phyloP scores from a whole-genome alignment of 2,113 vertebrate species.

The Microcebus jonahi region DNA sequence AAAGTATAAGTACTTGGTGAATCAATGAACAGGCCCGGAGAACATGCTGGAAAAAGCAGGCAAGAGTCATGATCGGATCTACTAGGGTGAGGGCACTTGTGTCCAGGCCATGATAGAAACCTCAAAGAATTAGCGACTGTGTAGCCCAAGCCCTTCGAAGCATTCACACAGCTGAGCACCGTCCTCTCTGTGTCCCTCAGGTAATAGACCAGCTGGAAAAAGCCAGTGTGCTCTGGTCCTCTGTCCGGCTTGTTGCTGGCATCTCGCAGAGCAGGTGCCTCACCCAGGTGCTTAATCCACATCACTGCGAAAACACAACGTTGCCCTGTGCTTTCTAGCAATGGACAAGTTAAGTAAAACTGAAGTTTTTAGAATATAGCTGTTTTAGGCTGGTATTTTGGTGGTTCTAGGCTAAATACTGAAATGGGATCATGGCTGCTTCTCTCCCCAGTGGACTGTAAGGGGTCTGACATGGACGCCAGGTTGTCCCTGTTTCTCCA shows the following conservation, averaged over 20 bases:
- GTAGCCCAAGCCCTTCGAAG: not conserved
- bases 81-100: not conserved
- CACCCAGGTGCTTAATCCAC: not conserved
- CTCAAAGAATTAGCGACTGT: not conserved
- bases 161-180: not conserved
- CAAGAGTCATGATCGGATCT: not conserved
- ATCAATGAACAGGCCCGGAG: not conserved
- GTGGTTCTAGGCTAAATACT: not conserved
- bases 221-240: not conserved
- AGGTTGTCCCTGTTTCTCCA: not conserved
- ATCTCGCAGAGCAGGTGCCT: not conserved
- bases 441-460: not conserved
- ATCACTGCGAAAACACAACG: not conserved
- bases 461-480: not conserved
- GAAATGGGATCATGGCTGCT: not conserved
- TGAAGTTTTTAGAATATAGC: not conserved
- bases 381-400: not conserved
- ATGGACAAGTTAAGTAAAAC: not conserved
- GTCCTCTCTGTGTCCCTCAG: not conserved
- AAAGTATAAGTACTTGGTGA: not conserved
- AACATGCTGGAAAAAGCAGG: not conserved
- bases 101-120: not conserved
- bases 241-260: not conserved
- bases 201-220: not conserved
- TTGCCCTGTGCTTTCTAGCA: not conserved